Evolutionary conservation across 2,888 invertebrate species (phyloP), one percentile per base, ranked within the genome.

Genomic region (Rhagophthalmus giganteus): DNA sequence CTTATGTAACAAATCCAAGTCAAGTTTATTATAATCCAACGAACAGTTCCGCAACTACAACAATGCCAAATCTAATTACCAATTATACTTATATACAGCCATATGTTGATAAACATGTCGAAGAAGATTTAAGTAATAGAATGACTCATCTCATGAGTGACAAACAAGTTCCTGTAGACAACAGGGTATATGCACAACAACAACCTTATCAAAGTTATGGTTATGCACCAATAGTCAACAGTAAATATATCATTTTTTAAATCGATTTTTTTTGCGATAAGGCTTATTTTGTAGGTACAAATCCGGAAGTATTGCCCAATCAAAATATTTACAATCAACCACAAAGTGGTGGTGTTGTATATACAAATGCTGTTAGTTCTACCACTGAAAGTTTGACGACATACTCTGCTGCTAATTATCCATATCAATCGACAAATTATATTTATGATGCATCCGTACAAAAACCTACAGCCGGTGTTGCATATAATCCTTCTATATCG

Each of bases 121-220:
- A 64, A 39, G 52, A 63, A 31, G 51, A 46, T 27, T 56, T 66
- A 32, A 55, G 54, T 32, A 56, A 57, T 11, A 54, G 59, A 35
- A 65, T 64, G 63, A 58, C 60, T 27, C 48, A 56, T 14, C 38
- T 66, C 15, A 59, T 62, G 54, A 34, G 44, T 2, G 54, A 49
- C 11, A 41, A 34, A 25, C 45, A 12, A 39, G 10, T 20, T 2
- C 33, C 27, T 20, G n/a, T 9, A 30, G 33, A 44, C 24, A 16
- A 9, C n/a, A n/a, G n/a, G n/a, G n/a, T n/a, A n/a, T n/a, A n/a
- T n/a, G n/a, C n/a, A n/a, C 20, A 5, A 5, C 20, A 20, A 20
- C 20, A 3, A 5, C 3, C 20, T 20, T 20, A 5, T 30, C 30
- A 30, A 30, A 27, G 8, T 27, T 27, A 27, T 8, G 27, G n/a